phyloP scores from a whole-genome alignment of 2,797 vertebrate species.

The Enteromius trimaculatus region DNA sequence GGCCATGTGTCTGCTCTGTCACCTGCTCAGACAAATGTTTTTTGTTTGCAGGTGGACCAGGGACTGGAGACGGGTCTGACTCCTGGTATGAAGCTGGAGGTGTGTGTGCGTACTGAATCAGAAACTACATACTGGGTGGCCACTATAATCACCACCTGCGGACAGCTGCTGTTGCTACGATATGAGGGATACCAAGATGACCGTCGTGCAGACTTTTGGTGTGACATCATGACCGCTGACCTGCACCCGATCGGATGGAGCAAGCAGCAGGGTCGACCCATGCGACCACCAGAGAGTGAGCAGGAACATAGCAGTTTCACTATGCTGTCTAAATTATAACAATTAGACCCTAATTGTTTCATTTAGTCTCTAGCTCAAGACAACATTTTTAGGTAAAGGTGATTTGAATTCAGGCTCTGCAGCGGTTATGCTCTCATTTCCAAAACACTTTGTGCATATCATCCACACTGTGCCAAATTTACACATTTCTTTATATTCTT shows the following conservation, averaged over 20 bases:
- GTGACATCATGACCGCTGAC: conserved; percentile 91
- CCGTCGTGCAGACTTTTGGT: conserved; percentile 96
- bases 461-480: not conserved
- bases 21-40: not conserved
- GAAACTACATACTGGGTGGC: conserved; percentile 90
- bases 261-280: conserved; percentile 86
- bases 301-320: not conserved
- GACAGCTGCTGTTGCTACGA: conserved; percentile 92
- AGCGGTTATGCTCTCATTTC: not conserved
- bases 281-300: conserved; percentile 93
- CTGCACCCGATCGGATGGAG: conserved; percentile 96
- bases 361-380: not conserved
- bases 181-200: conserved; percentile 94
- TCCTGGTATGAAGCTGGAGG: conserved; percentile 97
- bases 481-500: conserved; percentile 37
- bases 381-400: not conserved
- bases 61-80: conserved; percentile 92
- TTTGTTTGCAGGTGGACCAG: conserved; percentile 87
- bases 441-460: not conserved
- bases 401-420: conserved; percentile 18
- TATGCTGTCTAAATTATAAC: not conserved
- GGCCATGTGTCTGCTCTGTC: not conserved
- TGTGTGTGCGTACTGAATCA: conserved; percentile 85
- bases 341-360: not conserved
- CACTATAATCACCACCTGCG: conserved; percentile 94